These are phyloP conservation scores for Istiophorus platypterus DNA, from an alignment of 2,113 vertebrate genomes.

Conservation along the genomic window DNA sequence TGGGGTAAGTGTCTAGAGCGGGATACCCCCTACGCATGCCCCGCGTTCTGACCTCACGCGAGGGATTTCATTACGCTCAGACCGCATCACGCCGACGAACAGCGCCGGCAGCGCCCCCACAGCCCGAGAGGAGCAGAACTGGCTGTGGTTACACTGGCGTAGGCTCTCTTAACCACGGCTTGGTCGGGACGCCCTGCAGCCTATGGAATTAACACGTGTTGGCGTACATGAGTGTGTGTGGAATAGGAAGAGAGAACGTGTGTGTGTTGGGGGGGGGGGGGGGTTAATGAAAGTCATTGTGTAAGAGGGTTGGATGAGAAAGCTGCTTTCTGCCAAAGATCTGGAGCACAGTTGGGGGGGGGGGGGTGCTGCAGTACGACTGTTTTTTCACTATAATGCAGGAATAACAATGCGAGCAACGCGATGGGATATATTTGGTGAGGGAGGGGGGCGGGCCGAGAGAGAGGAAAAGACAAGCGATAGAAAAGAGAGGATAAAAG, in stretches of 20 bases:
- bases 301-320: conserved; percentile 48
- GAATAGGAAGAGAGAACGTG: not conserved
- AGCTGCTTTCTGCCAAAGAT: conserved; percentile 58
- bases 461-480: not conserved
- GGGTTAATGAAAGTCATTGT: conserved; percentile 58
- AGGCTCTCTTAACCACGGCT: conserved; percentile 13
- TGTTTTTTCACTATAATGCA: conserved; percentile 43
- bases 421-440: conserved; percentile 62
- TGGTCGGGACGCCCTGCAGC: not conserved
- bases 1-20: conserved; percentile 12
- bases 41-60: conserved; percentile 34
- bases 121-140: not conserved
- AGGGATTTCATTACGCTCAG: too few species aligned
- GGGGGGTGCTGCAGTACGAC: conserved; percentile 40
- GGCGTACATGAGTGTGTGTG: not conserved
- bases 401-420: conserved; percentile 52
- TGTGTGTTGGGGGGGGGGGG: not conserved
- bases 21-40: too few species aligned
- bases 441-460: conserved; percentile 13
- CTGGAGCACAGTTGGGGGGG: too few species aligned
- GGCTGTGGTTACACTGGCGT: conserved; percentile 29
- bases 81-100: too few species aligned
- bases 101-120: too few species aligned
- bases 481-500: conserved; percentile 24
- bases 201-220: conserved; percentile 21